Conservation (phyloP, 2,888 invertebrate genomes). For the Megastigmus dorsalis region DNA sequence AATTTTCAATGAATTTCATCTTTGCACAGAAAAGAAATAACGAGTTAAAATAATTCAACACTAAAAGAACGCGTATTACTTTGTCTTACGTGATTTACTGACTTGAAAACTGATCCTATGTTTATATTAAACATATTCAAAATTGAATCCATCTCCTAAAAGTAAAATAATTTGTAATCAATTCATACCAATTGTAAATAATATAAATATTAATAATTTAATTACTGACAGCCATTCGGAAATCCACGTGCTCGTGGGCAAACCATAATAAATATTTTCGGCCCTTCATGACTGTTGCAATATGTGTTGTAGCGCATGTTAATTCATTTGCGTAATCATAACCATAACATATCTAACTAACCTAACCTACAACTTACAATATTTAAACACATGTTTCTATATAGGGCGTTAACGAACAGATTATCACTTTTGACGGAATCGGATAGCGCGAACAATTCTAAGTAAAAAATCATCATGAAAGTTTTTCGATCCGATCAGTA, state of each 20-base stretch:
- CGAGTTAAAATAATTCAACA: conserved; percentile 77
- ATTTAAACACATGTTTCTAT: too few relatives aligned
- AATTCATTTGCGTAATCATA: too few relatives aligned
- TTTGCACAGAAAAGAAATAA: conserved; percentile 65
- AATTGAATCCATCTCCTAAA: conserved; percentile 89
- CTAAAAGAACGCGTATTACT: conserved; percentile 67
- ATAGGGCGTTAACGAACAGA: too few relatives aligned
- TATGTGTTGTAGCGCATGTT: too few relatives aligned
- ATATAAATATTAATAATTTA: conserved; percentile 32
- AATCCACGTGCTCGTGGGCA: conserved; percentile 91
- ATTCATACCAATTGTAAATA: conserved; percentile 23
- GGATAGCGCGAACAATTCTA: too few relatives aligned
- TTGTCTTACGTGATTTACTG: conserved; percentile 68
- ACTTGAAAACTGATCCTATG: conserved; percentile 62
- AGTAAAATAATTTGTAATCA: conserved; percentile 59
- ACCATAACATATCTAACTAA: conserved; percentile 4
- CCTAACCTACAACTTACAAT: too few relatives aligned
- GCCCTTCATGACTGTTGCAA: too few relatives aligned
- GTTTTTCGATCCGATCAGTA: too few relatives aligned
- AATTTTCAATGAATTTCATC: background rate
- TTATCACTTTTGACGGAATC: too few relatives aligned
- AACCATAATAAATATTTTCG: conserved; percentile 92
- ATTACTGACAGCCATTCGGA: conserved; percentile 83
- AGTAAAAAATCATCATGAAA: too few relatives aligned
- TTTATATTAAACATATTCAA: conserved; percentile 73